Conservation (phyloP, 2,888 invertebrate genomes). For the Cataglyphis livida region DNA sequence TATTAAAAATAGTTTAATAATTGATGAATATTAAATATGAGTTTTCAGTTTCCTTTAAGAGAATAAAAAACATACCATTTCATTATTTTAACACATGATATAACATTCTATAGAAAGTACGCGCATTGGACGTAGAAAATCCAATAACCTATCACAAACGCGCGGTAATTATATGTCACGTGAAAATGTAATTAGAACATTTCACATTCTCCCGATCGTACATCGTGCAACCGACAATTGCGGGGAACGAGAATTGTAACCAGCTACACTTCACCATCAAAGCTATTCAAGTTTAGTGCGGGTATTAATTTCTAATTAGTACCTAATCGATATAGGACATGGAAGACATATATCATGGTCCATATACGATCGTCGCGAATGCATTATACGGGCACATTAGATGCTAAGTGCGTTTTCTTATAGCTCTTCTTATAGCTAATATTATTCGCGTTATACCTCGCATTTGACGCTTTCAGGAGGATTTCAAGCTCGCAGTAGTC, state of each 20-base stretch:
- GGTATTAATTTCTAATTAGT: constrained; percentile 83
- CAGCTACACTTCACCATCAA: constrained; percentile 75
- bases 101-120: background rate
- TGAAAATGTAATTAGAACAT: constrained; percentile 37
- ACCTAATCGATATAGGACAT: constrained; percentile 72
- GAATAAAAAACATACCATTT: background rate
- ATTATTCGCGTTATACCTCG: constrained; percentile 19
- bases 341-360: constrained; percentile 43
- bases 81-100: background rate
- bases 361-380: background rate
- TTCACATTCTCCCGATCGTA: constrained; percentile 50
- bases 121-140: background rate
- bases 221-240: constrained; percentile 57
- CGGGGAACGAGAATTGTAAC: constrained; percentile 64
- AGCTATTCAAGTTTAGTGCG: constrained; percentile 76
- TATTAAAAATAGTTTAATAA: background rate
- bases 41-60: background rate
- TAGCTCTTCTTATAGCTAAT: constrained; percentile 1
- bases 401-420: constrained; percentile 11
- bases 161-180: constrained; percentile 37
- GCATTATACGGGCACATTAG: constrained; percentile 5
- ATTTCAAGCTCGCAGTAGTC: constrained; percentile 70
- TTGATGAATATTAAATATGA: background rate
- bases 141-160: constrained; percentile 5
- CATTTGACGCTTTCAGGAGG: constrained; percentile 55